Base-by-base conservation (phyloP, 23 tunicate species). In the Halocynthia aurantium region DNA sequence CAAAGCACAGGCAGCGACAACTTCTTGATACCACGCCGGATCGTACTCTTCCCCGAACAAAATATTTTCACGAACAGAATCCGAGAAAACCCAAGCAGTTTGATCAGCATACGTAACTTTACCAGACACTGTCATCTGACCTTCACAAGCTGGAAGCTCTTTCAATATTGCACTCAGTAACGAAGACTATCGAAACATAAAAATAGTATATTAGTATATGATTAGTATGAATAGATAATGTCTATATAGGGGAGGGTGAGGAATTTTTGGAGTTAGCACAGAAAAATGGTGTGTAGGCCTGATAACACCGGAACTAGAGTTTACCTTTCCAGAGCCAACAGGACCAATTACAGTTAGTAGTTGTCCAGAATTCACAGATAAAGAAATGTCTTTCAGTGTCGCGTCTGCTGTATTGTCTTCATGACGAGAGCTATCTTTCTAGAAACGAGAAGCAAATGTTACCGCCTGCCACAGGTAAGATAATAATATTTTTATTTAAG, bases 1-100 rank as follows among this genome's bases (percentile, higher is more conserved):
- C 18, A 80, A 18, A 11, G 78, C 83, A 52, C 83, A 80, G 0
- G 76, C 76, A 22, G 53, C 10, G 5, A 70, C 17, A 2, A 80
- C 83, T 72, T 71, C 53, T 17, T 71, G n/a, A 51, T 80, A 80
- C 83, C 83, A 80, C 6, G 10, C 5, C 40, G 0, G 0, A 52
- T 80, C 83, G 56, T 50, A 70, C 17, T 68, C 76, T 5, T 55
- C 61, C 31, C 83, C 83, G 55, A 80, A 80, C 58, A 80, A 12
- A 40, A 80, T 80, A 50, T 80, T 80, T 50, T 80, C 78, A 8
- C 62, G 76, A 15, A 80, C 61, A 70, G 83, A 49, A 50, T 78
- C 83, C 7, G 83, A 78, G 54, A 80, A 66, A 8, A 80, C 65
- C 83, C 83, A 80, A 40, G 83, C 78, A n/a, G 20, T 62, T 80